phyloP scores from a whole-genome alignment of 1,140 invertebrate species.

The Theocolax elegans region DNA sequence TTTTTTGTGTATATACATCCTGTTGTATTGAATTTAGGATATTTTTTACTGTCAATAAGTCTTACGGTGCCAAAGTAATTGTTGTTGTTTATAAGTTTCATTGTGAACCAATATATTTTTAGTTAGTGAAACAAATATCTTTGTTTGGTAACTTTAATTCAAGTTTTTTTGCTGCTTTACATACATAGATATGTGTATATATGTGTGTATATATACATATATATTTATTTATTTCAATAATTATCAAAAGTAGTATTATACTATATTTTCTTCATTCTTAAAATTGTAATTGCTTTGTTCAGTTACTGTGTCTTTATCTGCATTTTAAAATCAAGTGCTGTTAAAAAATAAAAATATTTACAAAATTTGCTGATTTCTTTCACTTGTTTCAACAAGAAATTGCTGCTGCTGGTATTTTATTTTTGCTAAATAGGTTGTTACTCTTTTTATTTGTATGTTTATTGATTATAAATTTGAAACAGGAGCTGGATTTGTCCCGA shows the following conservation, averaged over 20 bases:
- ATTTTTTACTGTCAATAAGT: neutral
- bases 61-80: neutral
- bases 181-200: neutral
- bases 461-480: constrained; percentile 23
- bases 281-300: constrained; percentile 1
- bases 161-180: neutral
- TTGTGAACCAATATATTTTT: neutral
- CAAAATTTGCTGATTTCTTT: constrained; percentile 7
- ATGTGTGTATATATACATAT: too few species aligned
- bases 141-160: neutral
- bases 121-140: neutral
- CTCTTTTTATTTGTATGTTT: neutral
- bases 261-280: neutral
- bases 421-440: neutral
- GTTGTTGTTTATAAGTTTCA: neutral
- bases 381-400: neutral
- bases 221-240: too few species aligned
- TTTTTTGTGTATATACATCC: too few species aligned
- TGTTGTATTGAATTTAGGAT: neutral
- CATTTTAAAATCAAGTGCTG: neutral
- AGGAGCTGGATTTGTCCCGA: constrained; percentile 59
- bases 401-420: neutral
- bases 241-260: neutral
- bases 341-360: neutral
- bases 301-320: neutral